phyloP scores from a whole-genome alignment of 1,140 invertebrate species.

The Charaxes varanes region DNA sequence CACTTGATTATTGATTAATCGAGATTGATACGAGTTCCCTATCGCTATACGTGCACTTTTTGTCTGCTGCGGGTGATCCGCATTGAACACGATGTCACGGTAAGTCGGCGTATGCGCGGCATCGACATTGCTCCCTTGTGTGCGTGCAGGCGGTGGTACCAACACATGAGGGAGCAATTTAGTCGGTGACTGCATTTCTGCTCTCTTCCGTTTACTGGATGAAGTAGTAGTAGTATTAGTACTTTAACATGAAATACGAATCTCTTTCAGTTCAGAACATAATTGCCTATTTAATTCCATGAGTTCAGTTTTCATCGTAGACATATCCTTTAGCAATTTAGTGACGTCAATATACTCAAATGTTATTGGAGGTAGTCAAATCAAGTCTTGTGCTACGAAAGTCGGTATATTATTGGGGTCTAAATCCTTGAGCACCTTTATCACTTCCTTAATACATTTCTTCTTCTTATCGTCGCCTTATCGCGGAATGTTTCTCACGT shows the following conservation, averaged over 20 bases:
- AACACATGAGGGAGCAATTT: neutral
- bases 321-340: neutral
- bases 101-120: neutral
- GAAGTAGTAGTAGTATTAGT: neutral
- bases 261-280: neutral
- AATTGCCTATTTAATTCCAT: neutral
- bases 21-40: neutral
- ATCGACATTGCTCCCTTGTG: neutral
- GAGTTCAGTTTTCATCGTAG: neutral
- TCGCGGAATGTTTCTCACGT: neutral
- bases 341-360: neutral
- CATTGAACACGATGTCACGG: neutral
- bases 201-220: neutral
- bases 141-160: neutral
- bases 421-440: constrained; percentile 9
- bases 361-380: too few species aligned
- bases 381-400: neutral
- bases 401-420: neutral
- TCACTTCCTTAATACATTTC: constrained; percentile 16
- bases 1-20: too few species aligned
- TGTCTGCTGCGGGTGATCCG: neutral
- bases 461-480: constrained; percentile 19
- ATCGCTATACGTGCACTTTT: neutral
- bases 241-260: neutral
- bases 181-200: neutral